Percentiles rank a stretch among this genome's conserved stretches.
phyloP scores from a whole-genome alignment of 23 tunicate genomes.

The Botrylloides violaceus region DNA sequence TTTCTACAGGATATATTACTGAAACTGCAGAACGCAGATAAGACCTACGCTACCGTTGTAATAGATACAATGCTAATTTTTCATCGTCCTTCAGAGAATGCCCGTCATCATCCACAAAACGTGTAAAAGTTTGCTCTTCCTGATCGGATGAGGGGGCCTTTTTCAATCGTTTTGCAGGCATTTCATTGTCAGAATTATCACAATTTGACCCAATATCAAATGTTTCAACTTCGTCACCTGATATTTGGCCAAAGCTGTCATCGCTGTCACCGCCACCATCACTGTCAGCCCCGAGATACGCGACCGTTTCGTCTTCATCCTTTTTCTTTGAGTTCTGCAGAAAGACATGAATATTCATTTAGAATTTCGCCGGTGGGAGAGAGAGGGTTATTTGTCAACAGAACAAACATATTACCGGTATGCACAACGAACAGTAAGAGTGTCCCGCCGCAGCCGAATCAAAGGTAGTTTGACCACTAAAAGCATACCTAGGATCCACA shows the following conservation, averaged over 20 bases:
- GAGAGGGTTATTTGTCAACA: no score
- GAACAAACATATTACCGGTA: no score
- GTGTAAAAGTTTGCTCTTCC: background rate
- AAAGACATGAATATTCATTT: no score
- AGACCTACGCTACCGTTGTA: background rate
- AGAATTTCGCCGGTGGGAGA: no score
- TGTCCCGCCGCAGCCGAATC: no score
- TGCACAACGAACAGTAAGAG: no score
- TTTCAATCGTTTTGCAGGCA: background rate
- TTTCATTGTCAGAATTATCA: background rate
- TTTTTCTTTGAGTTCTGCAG: constrained; percentile 3
- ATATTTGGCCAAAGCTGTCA: background rate
- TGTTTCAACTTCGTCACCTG: background rate
- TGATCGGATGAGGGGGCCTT: background rate
- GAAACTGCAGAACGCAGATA: no score
- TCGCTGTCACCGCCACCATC: background rate
- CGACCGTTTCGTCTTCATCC: constrained; percentile 6
- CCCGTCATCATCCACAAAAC: constrained; percentile 9
- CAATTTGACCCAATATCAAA: background rate
- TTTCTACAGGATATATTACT: no score
- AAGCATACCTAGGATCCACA: no score
- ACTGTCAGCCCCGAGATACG: constrained; percentile 3
- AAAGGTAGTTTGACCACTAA: no score
- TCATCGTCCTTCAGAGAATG: constrained; percentile 6
- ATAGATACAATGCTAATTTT: constrained; percentile 18